Evolutionary conservation across 2,888 invertebrate genomes (phyloP), one percentile per base, ranked within the genome.

Genomic region (Melikaiella ostensackeni): DNA sequence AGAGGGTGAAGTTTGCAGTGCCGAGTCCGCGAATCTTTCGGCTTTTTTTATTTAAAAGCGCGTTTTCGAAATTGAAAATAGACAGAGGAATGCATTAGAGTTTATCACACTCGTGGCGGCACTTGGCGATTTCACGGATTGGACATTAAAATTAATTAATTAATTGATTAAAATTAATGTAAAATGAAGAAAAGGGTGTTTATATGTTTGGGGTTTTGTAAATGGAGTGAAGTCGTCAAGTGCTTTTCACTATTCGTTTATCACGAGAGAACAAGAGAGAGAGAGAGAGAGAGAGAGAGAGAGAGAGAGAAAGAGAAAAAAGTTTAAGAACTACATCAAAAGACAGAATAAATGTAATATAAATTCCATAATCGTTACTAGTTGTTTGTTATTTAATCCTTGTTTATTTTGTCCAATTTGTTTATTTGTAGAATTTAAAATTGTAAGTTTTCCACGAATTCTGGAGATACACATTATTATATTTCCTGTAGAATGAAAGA

Each of bases 331-430:
- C 86, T 87, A 88, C 88, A 84, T 82, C 83, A 80, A 84, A 82
- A 84, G 80, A 79, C 89, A 84, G 88, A 90, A 90, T 89, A 91
- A 91, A 91, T 90, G 89, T 91, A 91, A 90, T 91, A 90, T 91
- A 91, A 90, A 91, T 91, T 91, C 89, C 88, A 89, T 88, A 86
- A 87, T 86, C 70, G 50, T 70, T 70, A 70, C 50, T 9, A 70
- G 19, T 46, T 19, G 59, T 73, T 66, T 66, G 66, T 57, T 59
- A 75, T 42, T 62, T 35, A 38, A 55, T 64, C 33, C 30, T 24
- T 13, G 46, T 75, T 61, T 5, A 62, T 70, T 42, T 33, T 27
- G 5, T 59, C 50, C 50, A 55, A 21, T 55, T 21, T 50, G n/a
- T 57, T 59, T 59, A 59, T 59, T 27, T 59, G 24, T 59, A 59